Evolutionary conservation across 2,113 vertebrate genomes (phyloP), one percentile per base, ranked within the genome.

Genomic region (Turdus rufiventris): DNA sequence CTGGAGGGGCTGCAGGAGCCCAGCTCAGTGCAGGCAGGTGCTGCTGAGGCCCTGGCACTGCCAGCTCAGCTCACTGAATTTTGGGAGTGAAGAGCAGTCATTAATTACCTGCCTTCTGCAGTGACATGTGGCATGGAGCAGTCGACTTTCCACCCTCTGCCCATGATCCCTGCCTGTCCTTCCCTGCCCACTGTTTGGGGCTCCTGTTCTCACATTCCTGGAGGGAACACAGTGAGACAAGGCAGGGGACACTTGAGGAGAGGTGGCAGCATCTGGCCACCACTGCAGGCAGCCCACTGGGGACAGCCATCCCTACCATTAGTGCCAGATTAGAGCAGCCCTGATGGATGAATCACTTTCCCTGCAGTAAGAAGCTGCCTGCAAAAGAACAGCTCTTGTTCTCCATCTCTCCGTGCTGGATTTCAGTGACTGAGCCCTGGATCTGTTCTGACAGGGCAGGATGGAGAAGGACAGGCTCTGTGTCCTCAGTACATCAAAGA

Each of bases 71-170:
- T 42, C 21, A 50, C 11, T 63, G 28, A 25, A 51, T 82, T 51
- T 38, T 17, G 14, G 5, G 11, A 53, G 4, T 9, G n/a, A 70
- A 85, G 77, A 78, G 17, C 56, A 62, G 12, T 31, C 67, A 47
- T 81, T 75, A 63, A 93, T 76, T 38, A 47, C 12, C 28, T 2
- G 2, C 51, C 13, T 56, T 38, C 33, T 0, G 0, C 1, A 4
- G 67, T 0, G 0, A 21, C 73, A 58, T 14, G 19, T 9, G 31
- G 29, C 82, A 36, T 0, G 0, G 18, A 94, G 50, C 45, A 72
- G 89, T 18, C 8, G 28, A 72, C 9, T 66, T 58, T 7, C n/a
- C 43, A 86, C 23, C 13, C 18, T 53, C 68, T 1, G 1, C n/a
- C 7, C 1, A 14, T 33, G 81, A 61, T 17, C 60, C 48, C 50